Percentiles rank a stretch among this genome's conserved stretches.
These are phyloP conservation scores for Tetragonisca angustula DNA, from an alignment of 2,888 invertebrate genomes.

Conservation along the genomic window DNA sequence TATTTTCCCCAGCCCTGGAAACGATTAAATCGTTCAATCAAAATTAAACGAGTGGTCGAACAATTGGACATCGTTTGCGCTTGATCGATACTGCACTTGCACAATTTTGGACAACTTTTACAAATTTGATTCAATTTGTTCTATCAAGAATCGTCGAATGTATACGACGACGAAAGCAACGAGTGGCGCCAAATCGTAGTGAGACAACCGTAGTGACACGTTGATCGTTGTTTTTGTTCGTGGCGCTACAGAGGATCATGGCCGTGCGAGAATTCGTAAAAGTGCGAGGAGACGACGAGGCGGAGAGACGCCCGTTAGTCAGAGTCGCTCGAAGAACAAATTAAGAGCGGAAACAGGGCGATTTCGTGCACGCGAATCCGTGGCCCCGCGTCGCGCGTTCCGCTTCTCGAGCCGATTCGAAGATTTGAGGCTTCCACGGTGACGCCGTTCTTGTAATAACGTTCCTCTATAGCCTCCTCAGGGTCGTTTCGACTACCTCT, in stretches of 20 bases:
- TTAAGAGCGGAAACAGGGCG: constrained; percentile 34
- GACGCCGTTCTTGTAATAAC: background rate
- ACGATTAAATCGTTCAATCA: too few species aligned
- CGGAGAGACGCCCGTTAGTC: constrained; percentile 27
- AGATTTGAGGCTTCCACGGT: background rate
- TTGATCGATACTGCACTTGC: too few species aligned
- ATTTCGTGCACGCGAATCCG: constrained; percentile 10
- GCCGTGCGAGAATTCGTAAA: constrained; percentile 45
- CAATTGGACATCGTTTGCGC: too few species aligned
- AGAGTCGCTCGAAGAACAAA: constrained; percentile 3
- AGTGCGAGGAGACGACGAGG: constrained; percentile 24
- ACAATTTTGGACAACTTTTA: too few species aligned
- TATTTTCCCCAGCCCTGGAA: too few species aligned
- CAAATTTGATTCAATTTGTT: too few species aligned
- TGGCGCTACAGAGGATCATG: constrained; percentile 33
- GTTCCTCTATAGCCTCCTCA: background rate
- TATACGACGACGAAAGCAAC: background rate
- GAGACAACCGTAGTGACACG: background rate
- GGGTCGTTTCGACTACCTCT: background rate
- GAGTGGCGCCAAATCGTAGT: background rate
- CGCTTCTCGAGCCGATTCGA: background rate
- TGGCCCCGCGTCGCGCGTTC: background rate
- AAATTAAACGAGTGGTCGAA: too few species aligned
- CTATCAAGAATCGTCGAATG: too few species aligned
- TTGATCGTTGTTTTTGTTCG: background rate